Evolutionary conservation across 2,888 invertebrate species (phyloP).

Genomic region (Agriopis marginaria): DNA sequence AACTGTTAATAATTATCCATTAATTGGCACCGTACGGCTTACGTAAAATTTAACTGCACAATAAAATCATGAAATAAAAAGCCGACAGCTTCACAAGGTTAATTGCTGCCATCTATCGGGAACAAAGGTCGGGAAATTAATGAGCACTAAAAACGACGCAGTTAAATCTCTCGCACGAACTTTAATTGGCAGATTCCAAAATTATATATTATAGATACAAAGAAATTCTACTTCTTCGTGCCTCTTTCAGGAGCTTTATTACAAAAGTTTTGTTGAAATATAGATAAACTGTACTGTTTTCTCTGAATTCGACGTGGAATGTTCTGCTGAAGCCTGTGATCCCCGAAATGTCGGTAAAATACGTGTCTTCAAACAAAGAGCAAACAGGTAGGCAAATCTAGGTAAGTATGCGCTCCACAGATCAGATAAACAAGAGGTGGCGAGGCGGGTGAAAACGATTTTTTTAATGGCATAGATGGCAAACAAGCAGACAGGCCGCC

Average conservation of each 20-base stretch:
- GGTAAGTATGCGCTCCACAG: too few species aligned
- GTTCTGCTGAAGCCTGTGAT: too few species aligned
- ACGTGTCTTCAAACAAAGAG: too few species aligned
- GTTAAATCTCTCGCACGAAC: slow-evolving; percentile 35
- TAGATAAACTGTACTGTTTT: neutral
- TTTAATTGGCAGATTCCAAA: slow-evolving; percentile 7
- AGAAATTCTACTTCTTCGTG: neutral
- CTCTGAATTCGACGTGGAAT: too few species aligned
- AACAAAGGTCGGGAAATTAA: slow-evolving; percentile 39
- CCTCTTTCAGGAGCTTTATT: neutral
- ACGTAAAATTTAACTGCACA: slow-evolving; percentile 18
- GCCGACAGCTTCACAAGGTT: slow-evolving; percentile 13
- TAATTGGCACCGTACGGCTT: slow-evolving; percentile 4
- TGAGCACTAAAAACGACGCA: slow-evolving; percentile 40
- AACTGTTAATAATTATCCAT: neutral
- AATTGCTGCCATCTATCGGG: slow-evolving; percentile 36
- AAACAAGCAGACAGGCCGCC: too few species aligned
- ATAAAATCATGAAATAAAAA: slow-evolving; percentile 21
- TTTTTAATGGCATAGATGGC: too few species aligned
- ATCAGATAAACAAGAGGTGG: too few species aligned
- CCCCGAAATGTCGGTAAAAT: too few species aligned
- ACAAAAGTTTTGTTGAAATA: neutral
- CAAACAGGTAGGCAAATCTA: too few species aligned
- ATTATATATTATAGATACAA: neutral
- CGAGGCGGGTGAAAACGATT: too few species aligned